Conservation (phyloP, 2,888 invertebrate species). For the Aromia moschata region DNA sequence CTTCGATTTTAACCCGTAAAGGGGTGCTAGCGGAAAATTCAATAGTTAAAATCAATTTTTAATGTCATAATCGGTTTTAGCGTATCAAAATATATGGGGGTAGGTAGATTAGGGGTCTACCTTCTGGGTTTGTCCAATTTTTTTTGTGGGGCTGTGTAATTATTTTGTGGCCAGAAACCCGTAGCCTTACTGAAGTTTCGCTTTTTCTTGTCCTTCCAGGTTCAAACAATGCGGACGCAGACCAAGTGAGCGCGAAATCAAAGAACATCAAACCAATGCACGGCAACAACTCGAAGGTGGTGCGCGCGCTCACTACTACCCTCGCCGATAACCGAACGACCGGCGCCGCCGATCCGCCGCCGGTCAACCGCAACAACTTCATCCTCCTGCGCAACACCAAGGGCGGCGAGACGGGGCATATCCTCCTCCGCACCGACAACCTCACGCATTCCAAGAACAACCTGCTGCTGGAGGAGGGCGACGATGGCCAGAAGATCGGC, state of each 20-base stretch:
- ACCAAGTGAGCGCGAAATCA: constrained; percentile 26
- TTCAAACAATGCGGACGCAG: constrained; percentile 32
- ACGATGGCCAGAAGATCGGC: constrained; percentile 54
- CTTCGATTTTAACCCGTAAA: no score
- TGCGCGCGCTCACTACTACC: constrained; percentile 48
- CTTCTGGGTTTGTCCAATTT: no score
- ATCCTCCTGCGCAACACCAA: constrained; percentile 57
- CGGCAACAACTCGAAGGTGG: constrained; percentile 54
- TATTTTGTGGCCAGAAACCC: no score
- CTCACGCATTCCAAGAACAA: constrained; percentile 49
- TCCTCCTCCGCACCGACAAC: constrained; percentile 56
- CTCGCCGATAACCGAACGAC: constrained; percentile 45
- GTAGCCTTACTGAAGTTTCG: no score
- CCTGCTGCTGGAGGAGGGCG: constrained; percentile 51
- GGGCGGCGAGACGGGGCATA: constrained; percentile 54
- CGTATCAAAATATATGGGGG: no score
- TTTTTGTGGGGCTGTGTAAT: no score
- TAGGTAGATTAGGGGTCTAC: no score
- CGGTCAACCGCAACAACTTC: constrained; percentile 56
- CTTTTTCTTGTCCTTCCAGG: constrained; percentile 33
- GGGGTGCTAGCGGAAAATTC: no score
- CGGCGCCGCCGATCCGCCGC: constrained; percentile 42
- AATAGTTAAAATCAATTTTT: no score
- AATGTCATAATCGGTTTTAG: no score
- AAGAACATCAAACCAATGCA: constrained; percentile 49